These are phyloP conservation scores for Uropetala carovei DNA, from an alignment of 2,888 invertebrate species.

Conservation along the genomic window DNA sequence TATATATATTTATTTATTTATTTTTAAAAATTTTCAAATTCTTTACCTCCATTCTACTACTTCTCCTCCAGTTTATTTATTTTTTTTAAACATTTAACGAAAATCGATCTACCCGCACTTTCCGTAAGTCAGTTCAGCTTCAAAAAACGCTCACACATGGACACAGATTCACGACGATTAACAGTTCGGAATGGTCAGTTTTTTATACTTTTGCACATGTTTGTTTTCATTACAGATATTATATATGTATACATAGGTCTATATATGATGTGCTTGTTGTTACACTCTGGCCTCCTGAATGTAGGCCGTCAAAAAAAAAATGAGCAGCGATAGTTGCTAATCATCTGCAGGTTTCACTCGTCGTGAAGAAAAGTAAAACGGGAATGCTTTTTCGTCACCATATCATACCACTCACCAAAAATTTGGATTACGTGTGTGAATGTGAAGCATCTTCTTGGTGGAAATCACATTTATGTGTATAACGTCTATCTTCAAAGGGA, in stretches of 20 bases:
- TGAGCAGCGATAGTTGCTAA: not conserved
- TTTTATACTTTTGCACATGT: not conserved
- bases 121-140: slow-evolving; percentile 16
- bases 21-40: not conserved
- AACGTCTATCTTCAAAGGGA: not conserved
- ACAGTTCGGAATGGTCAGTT: not conserved
- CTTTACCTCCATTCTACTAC: not conserved
- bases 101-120: not conserved
- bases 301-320: not conserved
- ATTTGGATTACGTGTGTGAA: not conserved
- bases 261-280: not conserved
- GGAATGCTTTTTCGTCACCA: not conserved
- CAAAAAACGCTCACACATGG: not conserved
- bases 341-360: not conserved
- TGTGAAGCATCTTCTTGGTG: not conserved
- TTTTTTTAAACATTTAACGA: not conserved
- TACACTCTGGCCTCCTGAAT: not conserved
- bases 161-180: slow-evolving; percentile 13
- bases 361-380: not conserved
- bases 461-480: not conserved
- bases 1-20: not conserved
- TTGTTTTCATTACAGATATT: not conserved
- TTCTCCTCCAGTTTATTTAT: not conserved
- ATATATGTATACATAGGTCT: not conserved
- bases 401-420: not conserved